Evolutionary conservation across 2,888 invertebrate genomes (phyloP), one percentile per base, ranked within the genome.

Genomic region (Megastigmus dorsalis): DNA sequence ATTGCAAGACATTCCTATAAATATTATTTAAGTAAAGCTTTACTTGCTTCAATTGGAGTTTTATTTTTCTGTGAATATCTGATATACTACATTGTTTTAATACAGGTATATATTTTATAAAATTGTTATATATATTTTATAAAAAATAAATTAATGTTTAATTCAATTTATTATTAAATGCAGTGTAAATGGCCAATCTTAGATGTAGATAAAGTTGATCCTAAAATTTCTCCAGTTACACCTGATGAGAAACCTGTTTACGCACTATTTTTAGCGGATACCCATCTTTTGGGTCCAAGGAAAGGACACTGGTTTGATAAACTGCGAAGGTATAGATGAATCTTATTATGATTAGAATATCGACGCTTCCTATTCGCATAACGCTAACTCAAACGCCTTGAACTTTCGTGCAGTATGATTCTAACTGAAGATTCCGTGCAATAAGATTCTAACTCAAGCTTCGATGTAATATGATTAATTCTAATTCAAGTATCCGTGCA

Each of bases 281-380:
- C 95, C 0, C 99, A 99, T 89, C 90, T 99, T 65, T 89, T 98
- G 30, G 98, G 98, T 0, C 92, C 93, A 0, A 89, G 92, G 68
- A 91, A 93, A 66, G 98, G 98, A 0, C 97, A 99, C 86, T 98
- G 98, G 98, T 92, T 97, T 83, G 99, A 99, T 87, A 97, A 97
- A 88, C 89, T 98, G 80, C 90, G 95, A 81, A 91, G 93, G 93
- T 92, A 82, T 74, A 54, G 0, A 57, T 20, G 50, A 6, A 36
- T 5, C 9, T 41, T 52, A 28, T n/a, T 59, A 43, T 43, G 26
- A 50, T 28, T n/a, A n/a, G n/a, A n/a, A n/a, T n/a, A n/a, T n/a
- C n/a, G n/a, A n/a, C n/a, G n/a, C n/a, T n/a, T n/a, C n/a, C n/a
- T n/a, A n/a, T n/a, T n/a, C n/a, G n/a, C n/a, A n/a, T n/a, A n/a